A percentile compares a stretch with the other conserved stretches of the same genome.
These are phyloP conservation scores for Acestrorhynchus altus DNA, from an alignment of 2,797 vertebrate genomes.

Conservation along the genomic window DNA sequence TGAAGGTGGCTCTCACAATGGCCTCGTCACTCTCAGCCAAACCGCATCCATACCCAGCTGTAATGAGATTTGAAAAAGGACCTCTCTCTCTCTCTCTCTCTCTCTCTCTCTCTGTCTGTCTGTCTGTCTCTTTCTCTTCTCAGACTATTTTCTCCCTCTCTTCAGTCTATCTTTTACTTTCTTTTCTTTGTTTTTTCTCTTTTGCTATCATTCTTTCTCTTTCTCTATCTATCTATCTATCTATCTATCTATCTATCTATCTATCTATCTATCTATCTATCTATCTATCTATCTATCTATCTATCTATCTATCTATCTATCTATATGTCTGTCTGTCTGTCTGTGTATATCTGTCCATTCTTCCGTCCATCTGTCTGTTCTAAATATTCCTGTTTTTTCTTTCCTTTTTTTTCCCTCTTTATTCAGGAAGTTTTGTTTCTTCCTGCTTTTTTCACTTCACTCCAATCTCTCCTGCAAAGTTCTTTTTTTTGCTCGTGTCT, in stretches of 20 bases:
- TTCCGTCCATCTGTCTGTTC: background rate
- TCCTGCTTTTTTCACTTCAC: background rate
- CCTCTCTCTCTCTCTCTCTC: background rate
- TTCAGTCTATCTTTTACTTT: too few relatives aligned
- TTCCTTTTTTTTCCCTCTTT: too few relatives aligned
- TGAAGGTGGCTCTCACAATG: constrained; percentile 28
- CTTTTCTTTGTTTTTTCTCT: too few relatives aligned
- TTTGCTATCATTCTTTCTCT: too few relatives aligned
- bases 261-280: background rate
- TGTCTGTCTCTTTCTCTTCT: background rate
- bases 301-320: background rate
- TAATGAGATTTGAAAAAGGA: constrained; percentile 43
- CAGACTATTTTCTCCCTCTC: too few relatives aligned
- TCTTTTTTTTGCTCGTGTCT: too few relatives aligned
- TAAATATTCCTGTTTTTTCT: background rate
- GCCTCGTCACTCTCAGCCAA: constrained; percentile 13
- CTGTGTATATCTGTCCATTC: background rate
- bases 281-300: background rate
- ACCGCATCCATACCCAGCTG: background rate
- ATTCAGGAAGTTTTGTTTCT: background rate
- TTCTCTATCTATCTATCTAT: background rate
- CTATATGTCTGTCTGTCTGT: background rate
- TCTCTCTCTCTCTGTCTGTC: background rate
- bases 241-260: background rate
- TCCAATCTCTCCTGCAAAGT: too few relatives aligned